A percentile compares a stretch with the other conserved stretches of the same genome.
These are phyloP conservation scores for Acleris cristana DNA, from an alignment of 2,888 invertebrate species.

Conservation along the genomic window DNA sequence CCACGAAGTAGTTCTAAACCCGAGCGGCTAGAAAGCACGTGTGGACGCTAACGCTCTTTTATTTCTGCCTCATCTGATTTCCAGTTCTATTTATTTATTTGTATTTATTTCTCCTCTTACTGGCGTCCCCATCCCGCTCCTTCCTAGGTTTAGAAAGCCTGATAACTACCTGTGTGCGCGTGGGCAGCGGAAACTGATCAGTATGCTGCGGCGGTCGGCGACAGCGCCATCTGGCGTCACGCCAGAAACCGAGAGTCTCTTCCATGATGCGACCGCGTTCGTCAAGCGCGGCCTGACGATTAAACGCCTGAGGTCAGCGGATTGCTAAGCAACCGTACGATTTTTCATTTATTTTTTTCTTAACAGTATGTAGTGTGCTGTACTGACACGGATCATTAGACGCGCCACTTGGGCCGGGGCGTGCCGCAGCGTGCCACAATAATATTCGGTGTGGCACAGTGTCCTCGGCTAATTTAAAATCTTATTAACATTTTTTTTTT, in stretches of 20 bases:
- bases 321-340: slow-evolving; percentile 74
- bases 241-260: slow-evolving; percentile 70
- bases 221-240: slow-evolving; percentile 73
- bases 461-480: too few relatives aligned
- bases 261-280: slow-evolving; percentile 79
- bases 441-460: neutral
- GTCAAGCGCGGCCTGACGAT: slow-evolving; percentile 80
- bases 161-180: slow-evolving; percentile 79
- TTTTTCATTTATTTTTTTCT: slow-evolving; percentile 60
- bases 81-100: slow-evolving; percentile 58
- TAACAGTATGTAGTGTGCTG: slow-evolving; percentile 77
- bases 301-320: slow-evolving; percentile 82
- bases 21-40: slow-evolving; percentile 31
- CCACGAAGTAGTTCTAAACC: neutral
- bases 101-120: slow-evolving; percentile 65
- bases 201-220: slow-evolving; percentile 70
- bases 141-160: slow-evolving; percentile 81
- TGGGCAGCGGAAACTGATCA: slow-evolving; percentile 61
- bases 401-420: slow-evolving; percentile 45
- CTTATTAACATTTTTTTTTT: too few relatives aligned
- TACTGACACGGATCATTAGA: slow-evolving; percentile 73
- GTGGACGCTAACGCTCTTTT: slow-evolving; percentile 55
- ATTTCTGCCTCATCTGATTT: slow-evolving; percentile 44
- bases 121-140: slow-evolving; percentile 58
- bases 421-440: slow-evolving; percentile 7